These are phyloP conservation scores for Hyalella azteca DNA, from an alignment of 2,888 invertebrate genomes.

Conservation along the genomic window DNA sequence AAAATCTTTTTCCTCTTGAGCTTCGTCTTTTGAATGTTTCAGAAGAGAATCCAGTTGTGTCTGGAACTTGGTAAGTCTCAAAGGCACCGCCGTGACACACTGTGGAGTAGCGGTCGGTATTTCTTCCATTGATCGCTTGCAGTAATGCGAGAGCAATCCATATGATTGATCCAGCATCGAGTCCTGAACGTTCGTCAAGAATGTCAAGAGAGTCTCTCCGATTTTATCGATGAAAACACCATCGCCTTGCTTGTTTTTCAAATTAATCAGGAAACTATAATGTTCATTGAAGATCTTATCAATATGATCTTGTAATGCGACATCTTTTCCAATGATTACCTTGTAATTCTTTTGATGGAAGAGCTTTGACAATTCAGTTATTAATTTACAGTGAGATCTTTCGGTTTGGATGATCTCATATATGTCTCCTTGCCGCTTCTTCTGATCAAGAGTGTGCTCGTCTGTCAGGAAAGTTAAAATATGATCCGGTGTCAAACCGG, in stretches of 20 bases:
- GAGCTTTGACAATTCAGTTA: neutral
- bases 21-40: neutral
- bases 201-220: neutral
- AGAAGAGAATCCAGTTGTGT: neutral
- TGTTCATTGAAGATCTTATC: neutral
- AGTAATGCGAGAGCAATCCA: neutral
- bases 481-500: neutral
- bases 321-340: neutral
- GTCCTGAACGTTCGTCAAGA: neutral
- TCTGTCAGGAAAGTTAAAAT: neutral
- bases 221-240: neutral
- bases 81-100: neutral
- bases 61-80: neutral
- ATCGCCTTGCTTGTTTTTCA: neutral
- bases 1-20: neutral
- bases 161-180: neutral
- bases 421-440: constrained; percentile 6
- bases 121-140: neutral
- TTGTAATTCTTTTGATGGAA: neutral
- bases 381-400: neutral
- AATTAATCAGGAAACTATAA: neutral
- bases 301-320: neutral
- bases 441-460: neutral
- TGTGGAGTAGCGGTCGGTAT: neutral
- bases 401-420: constrained; percentile 22